Evolutionary conservation across 2,888 invertebrate genomes (phyloP).

Genomic region (Liposcelis brunnea): DNA sequence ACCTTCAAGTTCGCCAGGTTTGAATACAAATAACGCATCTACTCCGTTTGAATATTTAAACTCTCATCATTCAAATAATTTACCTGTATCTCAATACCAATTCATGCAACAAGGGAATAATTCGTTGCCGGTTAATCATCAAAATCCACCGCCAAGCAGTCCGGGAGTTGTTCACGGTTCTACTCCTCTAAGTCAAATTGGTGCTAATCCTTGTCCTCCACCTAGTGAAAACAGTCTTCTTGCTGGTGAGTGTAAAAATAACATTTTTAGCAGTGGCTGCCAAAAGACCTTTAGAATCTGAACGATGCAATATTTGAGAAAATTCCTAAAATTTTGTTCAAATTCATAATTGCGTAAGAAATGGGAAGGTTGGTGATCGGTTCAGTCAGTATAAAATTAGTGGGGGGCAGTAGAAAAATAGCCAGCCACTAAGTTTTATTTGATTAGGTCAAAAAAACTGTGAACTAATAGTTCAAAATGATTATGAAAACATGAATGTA

Average conservation of each 20-base stretch:
- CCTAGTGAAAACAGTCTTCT: conserved; percentile 30
- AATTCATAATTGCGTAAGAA: conserved; percentile 8
- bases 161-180: conserved; percentile 55
- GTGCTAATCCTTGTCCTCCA: conserved; percentile 46
- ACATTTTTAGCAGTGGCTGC: background rate
- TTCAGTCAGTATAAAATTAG: too few species aligned
- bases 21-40: too few species aligned
- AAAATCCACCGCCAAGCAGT: conserved; percentile 19
- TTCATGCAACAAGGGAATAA: background rate
- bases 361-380: too few species aligned
- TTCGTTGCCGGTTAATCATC: background rate
- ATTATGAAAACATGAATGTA: too few species aligned
- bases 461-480: too few species aligned
- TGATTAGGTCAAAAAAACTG: too few species aligned
- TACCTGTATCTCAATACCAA: background rate
- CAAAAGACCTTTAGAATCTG: too few species aligned
- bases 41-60: background rate
- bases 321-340: too few species aligned
- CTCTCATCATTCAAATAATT: background rate
- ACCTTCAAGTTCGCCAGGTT: conserved; percentile 8
- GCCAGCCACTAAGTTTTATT: too few species aligned
- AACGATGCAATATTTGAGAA: too few species aligned
- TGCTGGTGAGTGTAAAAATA: conserved; percentile 24
- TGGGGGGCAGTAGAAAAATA: too few species aligned
- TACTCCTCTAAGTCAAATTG: conserved; percentile 75